Evolutionary conservation across 2,888 invertebrate genomes (phyloP), one percentile per base, ranked within the genome.

Genomic region (Mythimna loreyi): DNA sequence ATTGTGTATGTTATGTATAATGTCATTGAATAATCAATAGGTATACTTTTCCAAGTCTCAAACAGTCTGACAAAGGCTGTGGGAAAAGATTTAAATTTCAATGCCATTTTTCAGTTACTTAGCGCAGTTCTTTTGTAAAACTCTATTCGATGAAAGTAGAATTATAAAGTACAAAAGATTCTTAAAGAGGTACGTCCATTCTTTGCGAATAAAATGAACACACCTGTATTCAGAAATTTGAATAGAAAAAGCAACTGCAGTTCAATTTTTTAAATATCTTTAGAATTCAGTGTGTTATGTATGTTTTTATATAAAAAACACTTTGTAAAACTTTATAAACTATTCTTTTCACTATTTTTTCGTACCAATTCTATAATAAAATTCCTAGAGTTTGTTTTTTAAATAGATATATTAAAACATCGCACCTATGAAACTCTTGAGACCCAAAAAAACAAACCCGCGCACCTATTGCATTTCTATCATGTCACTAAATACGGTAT

Each of bases 91-190:
- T 53, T 0, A 49, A 47, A 49, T 43, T 66, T 43, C 9, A 28
- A n/a, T 21, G 21, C 25, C 3, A 67, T 49, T 69, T 49, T 25
- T 53, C 50, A 57, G 19, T 30, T 21, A 33, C 50, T 58, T 69
- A 19, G 36, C 16, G 52, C 30, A 67, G 21, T 68, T 25, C 61
- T 65, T 73, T 77, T 49, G 50, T 58, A 23, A 50, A 59, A 58
- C 9, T 56, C 8, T 40, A 58, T 77, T 68, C 60, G 28, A 78
- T 60, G 50, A 58, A 74, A 63, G 61, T 65, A 43, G 52, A 21
- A 53, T 56, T 62, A 65, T 56, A 52, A 64, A 62, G 52, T 28
- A 75, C 40, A 66, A 78, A 64, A 68, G 72, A 47, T 56, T 71
- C 21, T 28, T 45, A 53, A n/a, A 47, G 21, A 59, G 25, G 36